Evolutionary conservation across 1,140 invertebrate genomes (phyloP).

Genomic region (Mercenaria mercenaria): DNA sequence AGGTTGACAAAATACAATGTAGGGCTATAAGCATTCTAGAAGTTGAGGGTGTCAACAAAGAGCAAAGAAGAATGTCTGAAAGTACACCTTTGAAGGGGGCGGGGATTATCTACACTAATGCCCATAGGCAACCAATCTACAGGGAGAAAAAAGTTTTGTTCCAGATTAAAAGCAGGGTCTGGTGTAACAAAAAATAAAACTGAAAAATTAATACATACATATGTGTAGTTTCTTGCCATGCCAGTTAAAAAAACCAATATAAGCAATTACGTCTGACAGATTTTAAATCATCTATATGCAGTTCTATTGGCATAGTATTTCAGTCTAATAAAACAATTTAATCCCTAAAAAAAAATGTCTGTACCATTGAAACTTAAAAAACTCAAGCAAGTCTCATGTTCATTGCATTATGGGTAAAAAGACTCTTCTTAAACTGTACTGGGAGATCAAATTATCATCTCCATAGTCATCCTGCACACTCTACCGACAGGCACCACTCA

Average conservation of each 20-base stretch:
- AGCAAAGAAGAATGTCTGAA: neutral
- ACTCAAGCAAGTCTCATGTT: too few relatives aligned
- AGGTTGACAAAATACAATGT: slow-evolving; percentile 7
- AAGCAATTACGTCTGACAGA: too few relatives aligned
- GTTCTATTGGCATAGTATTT: too few relatives aligned
- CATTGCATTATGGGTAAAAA: too few relatives aligned
- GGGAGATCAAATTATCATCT: too few relatives aligned
- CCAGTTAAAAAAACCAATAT: slow-evolving; percentile 4
- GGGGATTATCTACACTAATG: neutral
- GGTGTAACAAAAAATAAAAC: slow-evolving; percentile 50
- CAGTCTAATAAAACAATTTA: too few relatives aligned
- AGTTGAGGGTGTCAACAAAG: neutral
- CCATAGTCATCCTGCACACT: too few relatives aligned
- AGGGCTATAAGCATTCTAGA: neutral
- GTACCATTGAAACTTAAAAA: too few relatives aligned
- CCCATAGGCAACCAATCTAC: neutral
- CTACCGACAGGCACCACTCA: too few relatives aligned
- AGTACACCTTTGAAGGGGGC: neutral
- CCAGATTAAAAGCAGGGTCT: slow-evolving; percentile 48
- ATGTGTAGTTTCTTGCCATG: slow-evolving; percentile 41
- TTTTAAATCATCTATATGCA: too few relatives aligned
- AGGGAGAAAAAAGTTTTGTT: slow-evolving; percentile 21
- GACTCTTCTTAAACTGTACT: too few relatives aligned
- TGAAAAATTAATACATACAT: slow-evolving; percentile 13
- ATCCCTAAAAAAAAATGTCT: too few relatives aligned